These are phyloP conservation scores for Schizotus pectinicornis DNA, from an alignment of 2,888 invertebrate genomes.

Conservation along the genomic window DNA sequence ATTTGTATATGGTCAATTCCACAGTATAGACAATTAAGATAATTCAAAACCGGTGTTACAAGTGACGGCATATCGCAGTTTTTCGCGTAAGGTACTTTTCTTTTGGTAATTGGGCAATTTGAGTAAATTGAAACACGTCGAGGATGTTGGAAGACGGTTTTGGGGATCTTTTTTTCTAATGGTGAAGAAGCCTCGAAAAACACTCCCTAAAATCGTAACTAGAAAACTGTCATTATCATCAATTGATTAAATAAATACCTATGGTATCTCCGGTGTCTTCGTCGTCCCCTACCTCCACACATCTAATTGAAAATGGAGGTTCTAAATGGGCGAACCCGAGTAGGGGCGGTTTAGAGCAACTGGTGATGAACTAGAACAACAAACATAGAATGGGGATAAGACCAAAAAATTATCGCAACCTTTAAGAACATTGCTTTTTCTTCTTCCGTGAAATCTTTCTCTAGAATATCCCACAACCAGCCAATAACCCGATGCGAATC, in stretches of 20 bases:
- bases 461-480: conserved; percentile 99
- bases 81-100: conserved; percentile 92
- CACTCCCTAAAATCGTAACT: conserved; percentile 73
- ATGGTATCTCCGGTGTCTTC: conserved; percentile 90
- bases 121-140: conserved; percentile 97
- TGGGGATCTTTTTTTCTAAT: conserved; percentile 94
- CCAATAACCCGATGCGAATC: conserved; percentile 96
- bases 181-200: conserved; percentile 97
- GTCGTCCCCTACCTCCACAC: conserved; percentile 99
- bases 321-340: conserved; percentile 96
- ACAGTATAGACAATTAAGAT: conserved; percentile 67
- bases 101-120: conserved; percentile 99
- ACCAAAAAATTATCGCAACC: conserved; percentile 58
- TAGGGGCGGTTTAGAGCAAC: conserved; percentile 96
- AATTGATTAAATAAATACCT: conserved; percentile 59
- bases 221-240: conserved; percentile 3
- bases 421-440: conserved; percentile 95
- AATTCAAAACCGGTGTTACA: conserved; percentile 99
- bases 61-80: conserved; percentile 94
- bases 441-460: conserved; percentile 90
- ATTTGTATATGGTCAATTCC: conserved; percentile 9
- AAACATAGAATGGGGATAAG: conserved; percentile 1
- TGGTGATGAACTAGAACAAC: conserved; percentile 65
- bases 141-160: conserved; percentile 96
- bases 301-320: conserved; percentile 97